A percentile compares a stretch with the other conserved stretches of the same genome.
Conservation (phyloP, 2,113 vertebrate species). For the Lycocorax pyrrhopterus region DNA sequence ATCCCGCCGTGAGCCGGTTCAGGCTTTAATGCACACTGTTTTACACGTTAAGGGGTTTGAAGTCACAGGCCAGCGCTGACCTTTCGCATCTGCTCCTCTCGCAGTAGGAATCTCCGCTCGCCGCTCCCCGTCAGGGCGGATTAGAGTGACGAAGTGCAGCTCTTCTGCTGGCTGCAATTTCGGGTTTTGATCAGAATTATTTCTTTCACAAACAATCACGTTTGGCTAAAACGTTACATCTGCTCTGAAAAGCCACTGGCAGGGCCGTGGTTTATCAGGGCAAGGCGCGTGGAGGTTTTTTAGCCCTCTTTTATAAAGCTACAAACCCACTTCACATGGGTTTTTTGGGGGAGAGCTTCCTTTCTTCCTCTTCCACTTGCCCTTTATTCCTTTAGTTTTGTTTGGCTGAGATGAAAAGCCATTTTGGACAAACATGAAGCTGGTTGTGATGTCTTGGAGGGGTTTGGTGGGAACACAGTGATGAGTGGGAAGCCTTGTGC, state of each 20-base stretch:
- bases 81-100: conserved; percentile 81
- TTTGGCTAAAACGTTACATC: conserved; percentile 95
- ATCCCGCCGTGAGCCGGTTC: conserved; percentile 81
- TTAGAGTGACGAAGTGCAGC: conserved; percentile 89
- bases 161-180: conserved; percentile 85
- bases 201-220: conserved; percentile 99
- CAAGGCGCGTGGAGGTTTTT: conserved; percentile 65
- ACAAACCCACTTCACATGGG: conserved; percentile 31
- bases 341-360: not conserved
- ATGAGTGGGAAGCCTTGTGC: not conserved
- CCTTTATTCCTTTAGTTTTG: conserved; percentile 47
- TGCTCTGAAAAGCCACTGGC: conserved; percentile 87
- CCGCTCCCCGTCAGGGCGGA: conserved; percentile 83
- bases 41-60: conserved; percentile 89
- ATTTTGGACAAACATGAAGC: not conserved
- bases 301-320: conserved; percentile 71
- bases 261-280: conserved; percentile 70
- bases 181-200: conserved; percentile 93
- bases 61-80: conserved; percentile 79
- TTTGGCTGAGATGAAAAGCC: not conserved
- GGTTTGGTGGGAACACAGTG: not conserved
- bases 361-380: not conserved
- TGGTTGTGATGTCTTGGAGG: not conserved
- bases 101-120: conserved; percentile 87
- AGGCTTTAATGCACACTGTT: conserved; percentile 85